Base-by-base conservation (phyloP, 2,888 invertebrate species). In the Phanerotoma sp. region DNA sequence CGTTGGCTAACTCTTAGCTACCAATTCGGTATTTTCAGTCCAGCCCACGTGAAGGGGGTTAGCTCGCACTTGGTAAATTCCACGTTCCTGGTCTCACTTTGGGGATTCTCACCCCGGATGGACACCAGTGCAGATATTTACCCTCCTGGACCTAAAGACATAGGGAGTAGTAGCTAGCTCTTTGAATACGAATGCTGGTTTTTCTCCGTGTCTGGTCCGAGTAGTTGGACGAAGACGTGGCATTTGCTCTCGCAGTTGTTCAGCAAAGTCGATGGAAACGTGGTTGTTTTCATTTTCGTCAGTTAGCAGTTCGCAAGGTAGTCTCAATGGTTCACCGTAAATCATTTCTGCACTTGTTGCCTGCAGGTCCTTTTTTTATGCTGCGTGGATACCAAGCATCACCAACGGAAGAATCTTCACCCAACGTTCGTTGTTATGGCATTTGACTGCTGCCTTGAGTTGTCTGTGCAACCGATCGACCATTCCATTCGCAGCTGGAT, bases 361-460 rank as follows among this genome's bases (percentile, higher is more conserved):
- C 11, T 49, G 28, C 5, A 75, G 54, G 18, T 74, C 74, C 1
- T 67, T 63, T 2, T 62, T 46, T n/a, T 67, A 66, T 3, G 64
- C 63, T 10, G 61, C 32, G 22, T 67, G 51, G 16, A 69, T 60
- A 15, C 65, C 67, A 5, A 67, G 54, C 9, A 67, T 52, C 20
- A 69, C 63, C 7, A 57, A 54, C 2, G 70, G 66, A 3, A 69
- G 59, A 2, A 47, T 37, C 40, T 63, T 63, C 1, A 59, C 58
- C 68, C 68, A 68, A n/a, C 52, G 47, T 5, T 47, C 38, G 37
- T 42, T 54, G 6, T 47, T 42, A 50, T 64, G 64, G 47, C 62
- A 66, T 15, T 53, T 61, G 18, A 67, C 60, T 1, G 64, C 62
- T 2, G 63, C 51, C 48, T 66, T 65, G 9, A 65, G 46, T 20